Evolutionary conservation across 2,113 vertebrate genomes (phyloP).

Genomic region (Mobula hypostoma): DNA sequence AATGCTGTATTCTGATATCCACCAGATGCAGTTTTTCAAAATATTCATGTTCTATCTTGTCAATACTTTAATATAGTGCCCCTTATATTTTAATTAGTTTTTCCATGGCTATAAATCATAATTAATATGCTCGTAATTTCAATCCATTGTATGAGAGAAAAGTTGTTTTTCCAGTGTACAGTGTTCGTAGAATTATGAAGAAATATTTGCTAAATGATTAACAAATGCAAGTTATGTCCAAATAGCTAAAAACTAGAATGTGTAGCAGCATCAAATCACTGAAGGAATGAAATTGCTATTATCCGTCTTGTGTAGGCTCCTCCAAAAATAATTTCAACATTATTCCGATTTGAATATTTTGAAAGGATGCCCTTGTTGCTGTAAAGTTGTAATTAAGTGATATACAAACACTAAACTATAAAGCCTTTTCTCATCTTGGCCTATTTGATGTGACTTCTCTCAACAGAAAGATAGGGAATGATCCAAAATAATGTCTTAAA

Average conservation of each 20-base stretch:
- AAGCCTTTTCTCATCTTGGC: neutral
- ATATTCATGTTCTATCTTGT: neutral
- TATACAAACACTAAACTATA: neutral
- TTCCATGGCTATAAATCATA: neutral
- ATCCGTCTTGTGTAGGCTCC: conserved; percentile 1
- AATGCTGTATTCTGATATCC: neutral
- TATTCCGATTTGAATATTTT: conserved; percentile 11
- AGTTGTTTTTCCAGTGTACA: neutral
- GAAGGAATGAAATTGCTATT: conserved; percentile 20
- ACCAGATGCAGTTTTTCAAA: neutral
- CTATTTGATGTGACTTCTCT: neutral
- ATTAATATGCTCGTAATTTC: neutral
- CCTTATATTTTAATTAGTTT: neutral
- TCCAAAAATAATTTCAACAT: conserved; percentile 11
- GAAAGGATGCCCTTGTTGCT: neutral
- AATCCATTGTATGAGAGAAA: neutral
- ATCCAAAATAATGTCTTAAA: conserved; percentile 1
- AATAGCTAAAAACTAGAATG: neutral
- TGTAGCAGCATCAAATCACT: neutral
- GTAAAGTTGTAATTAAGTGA: neutral
- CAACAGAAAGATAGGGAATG: neutral
- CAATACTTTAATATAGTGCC: neutral
- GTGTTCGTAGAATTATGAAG: neutral
- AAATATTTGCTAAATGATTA: neutral
- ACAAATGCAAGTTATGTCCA: neutral